Base-by-base conservation (phyloP, 2,113 vertebrate species). In the Podiceps cristatus region DNA sequence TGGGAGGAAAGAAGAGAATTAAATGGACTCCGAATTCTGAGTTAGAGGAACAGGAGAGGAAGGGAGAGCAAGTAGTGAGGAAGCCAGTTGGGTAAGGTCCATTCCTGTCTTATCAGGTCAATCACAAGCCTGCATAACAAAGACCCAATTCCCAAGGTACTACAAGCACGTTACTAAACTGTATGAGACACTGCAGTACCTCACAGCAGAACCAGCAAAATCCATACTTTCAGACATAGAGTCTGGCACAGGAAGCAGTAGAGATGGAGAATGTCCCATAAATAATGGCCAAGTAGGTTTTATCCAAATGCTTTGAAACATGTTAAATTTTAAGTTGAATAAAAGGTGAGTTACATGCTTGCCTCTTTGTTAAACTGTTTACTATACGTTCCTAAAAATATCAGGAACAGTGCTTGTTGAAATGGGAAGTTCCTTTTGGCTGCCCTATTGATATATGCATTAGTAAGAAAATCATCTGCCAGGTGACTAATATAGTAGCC, bases 171-270 rank as follows among this genome's bases (percentile, higher is more conserved):
- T 74, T 62, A 62, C 35, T 49, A 58, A 89, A 73, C 16, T 60
- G 24, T 35, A 20, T 27, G 16, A 88, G 24, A 86, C 93, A 91
- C 45, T 67, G 15, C 9, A 67, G 15, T 45, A 76, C 6, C n/a
- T 67, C 27, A 35, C 6, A n/a, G n/a, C 19, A 87, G 23, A 79
- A 53, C 28, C 7, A 23, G 31, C 14, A 86, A 85, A 82, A 69
- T 47, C 11, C 33, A 4, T 16, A 35, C 22, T 17, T 80, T 64
- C 49, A 76, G 40, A 72, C 63, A 18, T 7, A 19, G 50, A 68
- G 4, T 28, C 44, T 14, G 37, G 63, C 18, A 83, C 0, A 0
- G 33, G 40, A 88, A 90, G n/a, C 2, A 31, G 24, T 1, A 53
- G 42, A 85, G 24, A 49, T 16, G 9, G 25, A 74, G 37, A 67